Evolutionary conservation across 2,113 vertebrate species (phyloP).

Genomic region (Chionis minor): DNA sequence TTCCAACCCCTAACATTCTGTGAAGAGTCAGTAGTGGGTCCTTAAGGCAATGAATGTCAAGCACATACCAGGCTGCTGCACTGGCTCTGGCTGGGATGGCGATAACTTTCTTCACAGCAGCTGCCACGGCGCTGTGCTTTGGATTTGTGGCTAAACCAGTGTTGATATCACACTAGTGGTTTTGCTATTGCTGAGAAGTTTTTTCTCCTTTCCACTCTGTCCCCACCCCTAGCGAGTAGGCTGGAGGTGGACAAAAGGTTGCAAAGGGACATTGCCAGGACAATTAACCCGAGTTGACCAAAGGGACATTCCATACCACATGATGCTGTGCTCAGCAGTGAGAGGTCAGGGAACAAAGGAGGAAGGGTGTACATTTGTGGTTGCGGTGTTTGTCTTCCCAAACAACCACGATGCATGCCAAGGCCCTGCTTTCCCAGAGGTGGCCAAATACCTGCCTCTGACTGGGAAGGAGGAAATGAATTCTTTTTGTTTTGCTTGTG

Average conservation of each 20-base stretch:
- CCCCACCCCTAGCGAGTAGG: fast-evolving
- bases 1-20: no score
- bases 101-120: neutral
- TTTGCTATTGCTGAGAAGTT: neutral
- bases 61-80: neutral
- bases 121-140: neutral
- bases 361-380: neutral
- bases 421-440: neutral
- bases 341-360: neutral
- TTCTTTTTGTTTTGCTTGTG: neutral
- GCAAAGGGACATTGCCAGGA: neutral
- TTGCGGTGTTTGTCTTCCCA: neutral
- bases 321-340: neutral
- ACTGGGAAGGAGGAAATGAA: neutral
- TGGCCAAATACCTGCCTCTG: neutral
- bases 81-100: neutral
- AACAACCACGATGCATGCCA: neutral
- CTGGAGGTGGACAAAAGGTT: fast-evolving
- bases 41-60: neutral
- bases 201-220: neutral
- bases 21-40: neutral
- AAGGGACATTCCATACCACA: neutral
- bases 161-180: neutral
- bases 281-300: neutral
- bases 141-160: neutral